Evolutionary conservation across 2,113 vertebrate genomes (phyloP), one percentile per base, ranked within the genome.

Genomic region (Andinoacara biseriatus): DNA sequence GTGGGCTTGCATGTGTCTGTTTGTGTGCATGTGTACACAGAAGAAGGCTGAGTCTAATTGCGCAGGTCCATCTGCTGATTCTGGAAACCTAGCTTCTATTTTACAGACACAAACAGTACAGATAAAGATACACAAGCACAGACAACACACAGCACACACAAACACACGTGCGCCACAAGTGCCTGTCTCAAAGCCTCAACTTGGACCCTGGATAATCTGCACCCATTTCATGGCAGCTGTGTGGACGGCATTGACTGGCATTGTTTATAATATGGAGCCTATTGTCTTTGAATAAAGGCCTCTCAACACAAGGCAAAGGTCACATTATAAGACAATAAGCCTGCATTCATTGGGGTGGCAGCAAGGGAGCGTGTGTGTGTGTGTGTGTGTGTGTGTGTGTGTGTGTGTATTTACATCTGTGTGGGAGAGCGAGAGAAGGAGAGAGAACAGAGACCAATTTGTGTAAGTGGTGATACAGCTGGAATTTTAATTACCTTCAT

Each of bases 211-310:
- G 43, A 90, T 88, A 89, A 84, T 90, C 83, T 91, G 92, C 40
- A 76, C 20, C 87, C 86, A 57, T 83, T 90, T 84, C 86, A 76
- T 78, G 78, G 89, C 91, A 93, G 91, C 90, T 94, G 90, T 85
- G 86, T 82, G 83, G 85, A 86, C 58, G 80, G 18, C 90, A 89
- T 89, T 92, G 91, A 92, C 89, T 91, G 89, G 90, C 87, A 93
- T 85, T 82, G 90, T 92, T 92, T 85, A 86, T 90, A 94, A 92
- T 92, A 93, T 92, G 93, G 86, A 52, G 69, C 15, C 93, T 74
- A 91, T 94, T 93, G 93, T 95, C 40, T 87, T 22, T 61, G 79
- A 74, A 95, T 93, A 95, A 94, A 94, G 88, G 91, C 80, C 83
- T 76, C 87, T 87, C 77, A 40, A 82, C 86, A 86, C 90, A 81